Conservation (phyloP, 2,797 vertebrate genomes). For the Scolopax bukidnonensis region DNA sequence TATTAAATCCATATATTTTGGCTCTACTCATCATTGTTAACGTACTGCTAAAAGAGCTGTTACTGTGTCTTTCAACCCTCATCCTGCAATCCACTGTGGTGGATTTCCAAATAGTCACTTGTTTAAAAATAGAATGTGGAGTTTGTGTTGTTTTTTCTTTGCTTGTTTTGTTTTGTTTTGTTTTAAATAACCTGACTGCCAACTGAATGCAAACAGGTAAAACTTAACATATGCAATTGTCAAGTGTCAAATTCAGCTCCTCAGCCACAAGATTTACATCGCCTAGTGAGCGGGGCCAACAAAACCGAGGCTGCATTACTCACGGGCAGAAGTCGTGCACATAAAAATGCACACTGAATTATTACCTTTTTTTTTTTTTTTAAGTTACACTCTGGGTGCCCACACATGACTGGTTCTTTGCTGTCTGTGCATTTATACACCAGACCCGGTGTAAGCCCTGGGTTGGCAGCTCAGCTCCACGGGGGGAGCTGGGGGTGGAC, state of each 20-base stretch:
- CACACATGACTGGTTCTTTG: rapidly evolving
- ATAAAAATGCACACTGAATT: not conserved
- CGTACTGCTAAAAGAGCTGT: slow-evolving; percentile 21
- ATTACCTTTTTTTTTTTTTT: not conserved
- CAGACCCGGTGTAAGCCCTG: not conserved
- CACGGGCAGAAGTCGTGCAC: not conserved
- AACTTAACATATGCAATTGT: slow-evolving; percentile 5
- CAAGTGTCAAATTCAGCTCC: not conserved
- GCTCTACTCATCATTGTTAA: slow-evolving; percentile 36
- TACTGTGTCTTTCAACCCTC: slow-evolving; percentile 9
- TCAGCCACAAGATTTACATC: not conserved
- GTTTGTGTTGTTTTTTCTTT: not conserved
- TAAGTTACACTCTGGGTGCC: not conserved
- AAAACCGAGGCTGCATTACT: not conserved
- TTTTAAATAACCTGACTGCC: not conserved
- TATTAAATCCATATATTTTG: slow-evolving; percentile 48
- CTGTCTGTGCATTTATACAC: not conserved
- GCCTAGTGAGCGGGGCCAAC: not conserved
- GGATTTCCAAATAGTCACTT: slow-evolving; percentile 21
- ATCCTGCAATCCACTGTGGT: not conserved
- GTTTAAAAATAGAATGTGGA: slow-evolving; percentile 44
- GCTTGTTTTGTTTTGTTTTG: not conserved
- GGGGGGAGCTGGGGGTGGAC: not conserved
- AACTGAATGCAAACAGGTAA: slow-evolving; percentile 16
- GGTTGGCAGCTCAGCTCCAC: not conserved